Percentiles rank a stretch among this genome's conserved stretches.
Evolutionary conservation across 2,888 invertebrate species (phyloP).

Genomic region (Spatulosminthurus flaviceps): DNA sequence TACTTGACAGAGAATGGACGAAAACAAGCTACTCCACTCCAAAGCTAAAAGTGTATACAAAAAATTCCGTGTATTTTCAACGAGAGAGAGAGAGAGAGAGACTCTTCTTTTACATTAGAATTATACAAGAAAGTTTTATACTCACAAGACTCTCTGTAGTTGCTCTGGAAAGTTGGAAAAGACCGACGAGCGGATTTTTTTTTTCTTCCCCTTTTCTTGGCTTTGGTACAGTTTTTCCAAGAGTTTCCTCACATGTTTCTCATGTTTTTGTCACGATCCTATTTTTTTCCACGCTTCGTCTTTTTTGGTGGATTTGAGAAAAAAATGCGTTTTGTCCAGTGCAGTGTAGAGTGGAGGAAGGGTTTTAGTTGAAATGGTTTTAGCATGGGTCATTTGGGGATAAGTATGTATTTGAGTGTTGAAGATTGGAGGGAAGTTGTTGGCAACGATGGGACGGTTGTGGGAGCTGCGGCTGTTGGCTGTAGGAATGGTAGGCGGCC

Average conservation of each 20-base stretch:
- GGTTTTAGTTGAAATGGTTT: not conserved
- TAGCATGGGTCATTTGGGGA: not conserved
- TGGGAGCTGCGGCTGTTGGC: constrained; percentile 48
- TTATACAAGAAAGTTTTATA: constrained; percentile 37
- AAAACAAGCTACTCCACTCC: not conserved
- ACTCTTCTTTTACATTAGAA: not conserved
- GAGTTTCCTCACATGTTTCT: constrained; percentile 20
- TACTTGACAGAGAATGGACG: constrained; percentile 2
- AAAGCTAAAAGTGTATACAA: not conserved
- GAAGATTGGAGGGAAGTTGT: not conserved
- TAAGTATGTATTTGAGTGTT: not conserved
- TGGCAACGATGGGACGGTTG: constrained; percentile 36
- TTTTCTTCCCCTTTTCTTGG: constrained; percentile 39
- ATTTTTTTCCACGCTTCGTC: constrained; percentile 5
- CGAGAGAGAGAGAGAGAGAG: too few species aligned
- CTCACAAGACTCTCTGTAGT: too few species aligned
- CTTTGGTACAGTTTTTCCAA: constrained; percentile 37
- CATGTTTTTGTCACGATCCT: not conserved
- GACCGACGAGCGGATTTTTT: constrained; percentile 34
- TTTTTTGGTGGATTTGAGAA: too few species aligned
- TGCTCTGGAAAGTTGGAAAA: constrained; percentile 38
- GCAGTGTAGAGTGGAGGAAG: not conserved
- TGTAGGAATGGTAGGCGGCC: constrained; percentile 61
- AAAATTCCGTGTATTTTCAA: too few species aligned
- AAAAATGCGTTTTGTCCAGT: too few species aligned